Base-by-base conservation (phyloP, 2,888 invertebrate genomes). In the Nephrotoma guestfalica region DNA sequence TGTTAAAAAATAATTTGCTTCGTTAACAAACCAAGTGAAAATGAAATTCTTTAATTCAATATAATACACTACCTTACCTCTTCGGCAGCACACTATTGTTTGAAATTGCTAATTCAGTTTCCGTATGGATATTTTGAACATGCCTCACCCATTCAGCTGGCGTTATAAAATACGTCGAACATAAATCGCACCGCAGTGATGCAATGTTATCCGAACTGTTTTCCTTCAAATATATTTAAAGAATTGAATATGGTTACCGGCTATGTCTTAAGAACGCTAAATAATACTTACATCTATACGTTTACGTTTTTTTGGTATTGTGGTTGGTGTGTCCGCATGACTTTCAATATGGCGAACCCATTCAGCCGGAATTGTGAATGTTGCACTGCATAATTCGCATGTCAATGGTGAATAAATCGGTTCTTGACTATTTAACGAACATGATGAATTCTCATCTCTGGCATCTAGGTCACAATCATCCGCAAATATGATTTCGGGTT, bases 81-180 rank as follows among this genome's bases (percentile, higher is more conserved):
- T 93, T 94, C 90, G 94, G 94, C 90, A 94, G 94, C 90, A 93
- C 93, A 90, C 94, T 94, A 91, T 94, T 94, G 92, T 95, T 95
- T 92, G 95, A 95, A 90, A 95, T 92, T 90, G 96, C 96, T 91
- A 96, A 92, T 92, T 96, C 96, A 88, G 93, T 92, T 90, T 96
- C 96, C 0, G 96, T 96, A 91, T 97, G 97, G 45, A 95, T 94
- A 90, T 94, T 95, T 90, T 96, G 96, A 90, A 97, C 95, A 90
- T 97, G 97, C 4, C 96, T 94, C 85, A 97, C 97, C 97, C 97
- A 97, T 91, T 96, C 96, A 30, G 94, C 96, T 0, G 97, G 96
- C 87, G 96, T 96, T 84, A 95, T 93, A 92, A 95, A 95, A 88
- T 93, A 40, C 93, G 95, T 93, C 93, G 95, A 93, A 89, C 96